Evolutionary conservation across 2,113 vertebrate species (phyloP).

Genomic region (Paralichthys olivaceus): DNA sequence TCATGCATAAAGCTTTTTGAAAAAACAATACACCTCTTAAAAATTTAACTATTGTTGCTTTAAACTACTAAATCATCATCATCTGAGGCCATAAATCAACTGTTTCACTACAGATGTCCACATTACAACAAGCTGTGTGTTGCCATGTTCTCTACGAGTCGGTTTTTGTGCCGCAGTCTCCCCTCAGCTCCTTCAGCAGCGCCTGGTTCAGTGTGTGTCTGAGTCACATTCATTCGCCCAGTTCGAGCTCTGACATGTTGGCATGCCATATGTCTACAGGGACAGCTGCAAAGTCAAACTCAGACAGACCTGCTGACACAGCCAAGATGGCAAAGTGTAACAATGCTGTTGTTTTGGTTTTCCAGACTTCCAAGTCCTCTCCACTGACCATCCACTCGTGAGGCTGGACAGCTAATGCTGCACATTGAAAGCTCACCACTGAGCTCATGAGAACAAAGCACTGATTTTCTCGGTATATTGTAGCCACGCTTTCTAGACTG

Average conservation of each 20-base stretch:
- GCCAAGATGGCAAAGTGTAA: conserved; percentile 10
- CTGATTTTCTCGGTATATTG: conserved; percentile 20
- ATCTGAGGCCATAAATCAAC: background rate
- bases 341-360: conserved; percentile 42
- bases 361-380: conserved; percentile 12
- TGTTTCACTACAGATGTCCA: background rate
- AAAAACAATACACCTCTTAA: background rate
- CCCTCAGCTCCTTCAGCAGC: conserved; percentile 3
- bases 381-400: conserved; percentile 1
- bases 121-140: background rate
- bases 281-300: conserved; percentile 40
- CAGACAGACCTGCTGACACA: conserved; percentile 30
- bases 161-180: conserved; percentile 29
- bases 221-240: conserved; percentile 43
- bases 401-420: conserved; percentile 7
- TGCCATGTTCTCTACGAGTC: conserved; percentile 7
- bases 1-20: background rate
- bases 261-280: conserved; percentile 40
- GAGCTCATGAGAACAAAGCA: background rate
- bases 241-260: conserved; percentile 25
- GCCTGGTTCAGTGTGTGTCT: conserved; percentile 17
- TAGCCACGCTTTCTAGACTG: background rate
- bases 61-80: background rate
- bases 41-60: background rate
- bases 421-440: conserved; percentile 26